These are phyloP conservation scores for Periophthalmodon schlosseri DNA, from an alignment of 2,113 vertebrate genomes.

Conservation along the genomic window DNA sequence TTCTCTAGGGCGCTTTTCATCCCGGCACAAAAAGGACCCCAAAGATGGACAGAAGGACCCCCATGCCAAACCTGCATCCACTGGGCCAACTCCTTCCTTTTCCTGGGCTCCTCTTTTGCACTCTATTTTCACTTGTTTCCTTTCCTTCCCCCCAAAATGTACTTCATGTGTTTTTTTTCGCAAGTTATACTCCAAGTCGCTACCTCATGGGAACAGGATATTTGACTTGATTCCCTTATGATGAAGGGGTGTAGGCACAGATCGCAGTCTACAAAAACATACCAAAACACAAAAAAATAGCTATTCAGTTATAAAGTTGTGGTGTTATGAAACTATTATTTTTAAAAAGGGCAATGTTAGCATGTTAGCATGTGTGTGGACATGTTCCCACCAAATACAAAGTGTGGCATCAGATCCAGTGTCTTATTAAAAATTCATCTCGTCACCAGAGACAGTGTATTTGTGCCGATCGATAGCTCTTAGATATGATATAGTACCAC, in stretches of 20 bases:
- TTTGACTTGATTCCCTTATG: constrained; percentile 68
- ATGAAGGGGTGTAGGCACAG: constrained; percentile 52
- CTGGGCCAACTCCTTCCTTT: constrained; percentile 43
- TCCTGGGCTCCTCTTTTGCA: constrained; percentile 43
- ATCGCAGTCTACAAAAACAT: constrained; percentile 29
- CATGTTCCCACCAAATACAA: constrained; percentile 46
- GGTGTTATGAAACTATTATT: constrained; percentile 3
- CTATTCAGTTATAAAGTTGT: constrained; percentile 30
- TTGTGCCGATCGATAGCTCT: constrained; percentile 84
- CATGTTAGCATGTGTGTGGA: constrained; percentile 15
- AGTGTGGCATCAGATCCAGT: constrained; percentile 70
- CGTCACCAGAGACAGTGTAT: constrained; percentile 77
- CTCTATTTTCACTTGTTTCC: constrained; percentile 32
- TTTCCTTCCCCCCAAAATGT: constrained; percentile 17
- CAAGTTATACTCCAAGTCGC: constrained; percentile 28
- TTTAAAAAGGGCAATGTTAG: neutral
- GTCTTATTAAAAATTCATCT: constrained; percentile 85
- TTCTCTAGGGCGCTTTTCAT: constrained; percentile 65
- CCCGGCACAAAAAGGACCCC: constrained; percentile 63
- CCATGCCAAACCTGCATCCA: constrained; percentile 59
- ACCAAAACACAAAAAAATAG: constrained; percentile 15
- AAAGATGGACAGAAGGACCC: constrained; percentile 51
- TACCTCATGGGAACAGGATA: constrained; percentile 56
- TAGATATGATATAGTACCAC: constrained; percentile 80
- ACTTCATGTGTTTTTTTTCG: constrained; percentile 18